Evolutionary conservation across 2,888 invertebrate genomes (phyloP), one percentile per base, ranked within the genome.

Genomic region (Drosophila borborema): DNA sequence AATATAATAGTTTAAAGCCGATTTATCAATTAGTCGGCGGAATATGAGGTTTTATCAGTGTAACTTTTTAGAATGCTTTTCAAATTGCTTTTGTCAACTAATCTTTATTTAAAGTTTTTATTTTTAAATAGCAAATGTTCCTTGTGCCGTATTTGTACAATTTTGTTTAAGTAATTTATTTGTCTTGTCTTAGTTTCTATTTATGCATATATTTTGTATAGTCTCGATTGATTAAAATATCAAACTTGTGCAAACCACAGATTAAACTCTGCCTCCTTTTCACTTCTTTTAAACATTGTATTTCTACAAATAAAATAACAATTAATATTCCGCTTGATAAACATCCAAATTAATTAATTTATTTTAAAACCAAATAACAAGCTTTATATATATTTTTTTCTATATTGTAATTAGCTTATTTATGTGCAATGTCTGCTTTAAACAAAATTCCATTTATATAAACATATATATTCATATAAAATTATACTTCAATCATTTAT

Each of bases 131-230:
- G 38, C 61, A 43, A 71, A 43, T 60, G 89, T 86, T 86, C 83
- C 87, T 86, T 81, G 83, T 84, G 89, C 73, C 89, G 89, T 84
- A 83, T 59, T 55, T 56, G 63, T 64, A 64, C 58, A 41, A 28
- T 36, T 49, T 66, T 53, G 58, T 40, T 45, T 77, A 67, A 80
- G 72, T 77, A 72, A 77, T 67, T 67, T 71, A 76, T 65, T 54
- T 54, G 45, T 63, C 28, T 64, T 64, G 10, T 58, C 64, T 40
- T 23, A 40, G 31, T n/a, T 41, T 49, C 49, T 34, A 54, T 36
- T 40, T 63, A 51, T 49, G 10, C 16, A 51, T 61, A 18, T n/a
- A 34, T 28, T 10, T 18, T 61, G 20, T 38, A 45, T 53, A 20
- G 31, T 28, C 12, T 36, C n/a, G 18, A 31, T 31, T 51, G 20